Percentiles rank a stretch among this genome's conserved stretches.
phyloP scores from a whole-genome alignment of 2,797 vertebrate species.

The Platyrinchus mystaceus region DNA sequence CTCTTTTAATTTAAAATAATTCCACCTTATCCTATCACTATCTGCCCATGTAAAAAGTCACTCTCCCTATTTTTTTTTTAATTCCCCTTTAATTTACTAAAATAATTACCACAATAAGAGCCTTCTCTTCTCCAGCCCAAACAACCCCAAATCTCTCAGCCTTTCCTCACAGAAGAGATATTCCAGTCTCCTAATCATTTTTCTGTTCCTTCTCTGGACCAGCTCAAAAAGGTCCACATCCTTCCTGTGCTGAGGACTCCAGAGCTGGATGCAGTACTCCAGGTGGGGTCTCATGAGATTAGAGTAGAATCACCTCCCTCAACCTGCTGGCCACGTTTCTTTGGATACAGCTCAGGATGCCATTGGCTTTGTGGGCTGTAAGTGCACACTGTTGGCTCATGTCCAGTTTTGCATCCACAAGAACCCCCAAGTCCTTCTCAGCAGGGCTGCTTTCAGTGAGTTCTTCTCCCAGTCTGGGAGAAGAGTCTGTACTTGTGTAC shows the following conservation, averaged over 20 bases:
- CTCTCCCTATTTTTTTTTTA: not conserved
- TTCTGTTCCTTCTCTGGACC: not conserved
- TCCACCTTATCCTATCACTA: too few species aligned
- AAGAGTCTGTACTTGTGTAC: not conserved
- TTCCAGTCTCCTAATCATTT: not conserved
- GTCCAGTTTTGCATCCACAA: not conserved
- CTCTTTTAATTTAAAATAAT: not conserved
- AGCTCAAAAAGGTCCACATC: not conserved
- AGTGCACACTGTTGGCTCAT: not conserved
- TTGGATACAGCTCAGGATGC: not conserved
- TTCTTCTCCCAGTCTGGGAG: not conserved
- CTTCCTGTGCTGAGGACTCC: accelerated
- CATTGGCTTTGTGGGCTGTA: not conserved
- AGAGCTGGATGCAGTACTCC: not conserved
- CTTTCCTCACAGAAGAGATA: not conserved
- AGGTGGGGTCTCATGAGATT: not conserved
- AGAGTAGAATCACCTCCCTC: not conserved
- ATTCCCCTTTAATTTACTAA: not conserved
- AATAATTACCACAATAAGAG: not conserved
- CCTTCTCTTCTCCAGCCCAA: not conserved
- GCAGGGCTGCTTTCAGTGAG: not conserved
- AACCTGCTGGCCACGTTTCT: not conserved
- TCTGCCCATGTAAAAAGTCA: not conserved
- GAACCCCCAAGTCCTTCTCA: not conserved
- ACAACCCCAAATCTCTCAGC: not conserved